phyloP scores from a whole-genome alignment of 2,888 invertebrate genomes.

The Anticlea derivata region DNA sequence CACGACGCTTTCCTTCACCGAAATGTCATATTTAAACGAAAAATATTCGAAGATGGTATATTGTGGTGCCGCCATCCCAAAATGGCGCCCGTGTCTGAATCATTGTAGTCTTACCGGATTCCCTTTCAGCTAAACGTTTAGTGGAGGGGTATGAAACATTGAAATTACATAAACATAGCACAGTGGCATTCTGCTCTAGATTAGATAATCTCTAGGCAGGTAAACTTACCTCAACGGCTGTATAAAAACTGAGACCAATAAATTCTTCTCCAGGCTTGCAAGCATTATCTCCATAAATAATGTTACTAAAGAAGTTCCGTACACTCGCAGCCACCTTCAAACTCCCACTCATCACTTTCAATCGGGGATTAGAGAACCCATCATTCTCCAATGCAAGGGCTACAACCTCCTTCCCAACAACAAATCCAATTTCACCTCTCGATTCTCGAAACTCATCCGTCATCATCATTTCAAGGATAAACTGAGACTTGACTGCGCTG shows the following conservation, averaged over 20 bases:
- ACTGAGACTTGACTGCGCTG: slow-evolving; percentile 42
- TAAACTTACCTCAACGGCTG: slow-evolving; percentile 57
- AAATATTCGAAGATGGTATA: too few relatives aligned
- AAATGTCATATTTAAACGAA: too few relatives aligned
- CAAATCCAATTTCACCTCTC: slow-evolving; percentile 45
- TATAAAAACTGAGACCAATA: slow-evolving; percentile 53
- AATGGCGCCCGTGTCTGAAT: too few relatives aligned
- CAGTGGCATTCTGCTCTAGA: too few relatives aligned
- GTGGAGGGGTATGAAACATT: too few relatives aligned
- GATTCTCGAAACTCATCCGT: slow-evolving; percentile 57
- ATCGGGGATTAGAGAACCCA: slow-evolving; percentile 49
- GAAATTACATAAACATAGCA: too few relatives aligned
- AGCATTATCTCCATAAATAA: slow-evolving; percentile 50
- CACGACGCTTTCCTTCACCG: too few relatives aligned
- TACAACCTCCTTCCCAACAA: slow-evolving; percentile 50
- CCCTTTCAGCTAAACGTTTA: too few relatives aligned
- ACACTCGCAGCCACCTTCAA: slow-evolving; percentile 49
- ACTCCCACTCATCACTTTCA: slow-evolving; percentile 56
- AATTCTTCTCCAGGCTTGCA: slow-evolving; percentile 42
- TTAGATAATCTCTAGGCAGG: too few relatives aligned
- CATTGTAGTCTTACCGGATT: too few relatives aligned
- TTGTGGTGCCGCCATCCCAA: too few relatives aligned
- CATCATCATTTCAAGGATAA: slow-evolving; percentile 47
- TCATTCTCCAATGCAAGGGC: slow-evolving; percentile 54
- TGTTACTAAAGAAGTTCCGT: slow-evolving; percentile 58